Percentiles rank a stretch among this genome's conserved stretches.
Evolutionary conservation across 2,888 invertebrate species (phyloP).

Genomic region (Cataglyphis albicans): DNA sequence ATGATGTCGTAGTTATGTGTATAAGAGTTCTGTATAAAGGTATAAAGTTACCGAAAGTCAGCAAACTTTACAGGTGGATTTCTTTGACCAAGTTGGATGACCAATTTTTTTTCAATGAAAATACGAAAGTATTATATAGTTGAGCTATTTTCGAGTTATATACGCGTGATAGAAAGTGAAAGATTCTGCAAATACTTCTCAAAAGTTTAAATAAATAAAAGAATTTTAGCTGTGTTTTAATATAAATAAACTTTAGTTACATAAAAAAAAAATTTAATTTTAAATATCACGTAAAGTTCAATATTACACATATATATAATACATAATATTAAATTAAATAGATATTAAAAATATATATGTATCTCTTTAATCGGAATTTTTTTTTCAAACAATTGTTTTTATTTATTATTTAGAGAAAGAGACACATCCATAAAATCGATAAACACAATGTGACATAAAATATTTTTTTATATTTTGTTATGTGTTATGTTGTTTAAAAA

Average conservation of each 20-base stretch:
- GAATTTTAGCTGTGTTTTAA: neutral
- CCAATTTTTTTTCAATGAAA: conserved; percentile 8
- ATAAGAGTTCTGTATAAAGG: neutral
- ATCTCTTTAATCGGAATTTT: neutral
- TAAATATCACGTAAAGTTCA: neutral
- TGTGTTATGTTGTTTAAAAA: neutral
- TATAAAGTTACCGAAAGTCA: conserved; percentile 20
- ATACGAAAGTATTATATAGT: neutral
- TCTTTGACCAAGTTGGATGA: conserved; percentile 9
- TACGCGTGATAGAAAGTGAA: conserved; percentile 21
- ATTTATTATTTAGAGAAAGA: neutral
- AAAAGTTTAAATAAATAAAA: neutral
- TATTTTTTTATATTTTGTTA: neutral
- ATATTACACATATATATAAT: neutral
- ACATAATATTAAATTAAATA: too few species aligned
- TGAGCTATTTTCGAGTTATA: neutral
- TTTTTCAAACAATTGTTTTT: neutral
- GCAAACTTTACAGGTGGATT: conserved; percentile 18
- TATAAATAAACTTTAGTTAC: neutral
- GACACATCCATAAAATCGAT: neutral
- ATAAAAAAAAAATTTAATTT: neutral
- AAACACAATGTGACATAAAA: neutral
- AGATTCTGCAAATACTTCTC: neutral
- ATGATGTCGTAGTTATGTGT: conserved; percentile 18
- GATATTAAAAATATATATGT: too few species aligned